These are phyloP conservation scores for Narcine bancroftii DNA, from an alignment of 2,113 vertebrate species.

Conservation along the genomic window DNA sequence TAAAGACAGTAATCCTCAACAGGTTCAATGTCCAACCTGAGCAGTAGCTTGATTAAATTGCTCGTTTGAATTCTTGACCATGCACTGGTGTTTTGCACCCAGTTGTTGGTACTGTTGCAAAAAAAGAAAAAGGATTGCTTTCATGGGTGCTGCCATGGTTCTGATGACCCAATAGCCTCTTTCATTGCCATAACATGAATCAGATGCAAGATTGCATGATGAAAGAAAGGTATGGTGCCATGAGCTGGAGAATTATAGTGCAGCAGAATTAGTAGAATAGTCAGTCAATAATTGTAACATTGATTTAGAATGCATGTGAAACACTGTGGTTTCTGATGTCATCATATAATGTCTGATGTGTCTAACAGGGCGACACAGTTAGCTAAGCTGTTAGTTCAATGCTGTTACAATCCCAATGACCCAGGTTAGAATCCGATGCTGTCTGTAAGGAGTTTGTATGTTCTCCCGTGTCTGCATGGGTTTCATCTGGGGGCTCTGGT, in stretches of 20 bases:
- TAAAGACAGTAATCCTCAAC: neutral
- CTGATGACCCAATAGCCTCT: too few relatives aligned
- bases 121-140: neutral
- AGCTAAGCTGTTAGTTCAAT: too few relatives aligned
- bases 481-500: too few relatives aligned
- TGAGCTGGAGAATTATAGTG: neutral
- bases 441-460: too few relatives aligned
- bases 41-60: neutral
- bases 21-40: neutral
- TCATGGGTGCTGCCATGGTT: too few relatives aligned
- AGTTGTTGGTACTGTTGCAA: neutral
- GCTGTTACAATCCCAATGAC: too few relatives aligned
- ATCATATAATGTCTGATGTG: too few relatives aligned
- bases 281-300: neutral
- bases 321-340: neutral
- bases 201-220: neutral
- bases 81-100: neutral
- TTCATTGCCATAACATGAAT: too few relatives aligned
- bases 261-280: neutral
- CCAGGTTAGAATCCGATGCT: too few relatives aligned
- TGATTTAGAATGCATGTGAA: neutral
- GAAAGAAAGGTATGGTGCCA: neutral
- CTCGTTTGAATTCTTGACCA: neutral
- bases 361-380: too few relatives aligned
- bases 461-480: too few relatives aligned